Evolutionary conservation across 2,797 vertebrate genomes (phyloP).

Genomic region (Neosilurus hyrtlii): DNA sequence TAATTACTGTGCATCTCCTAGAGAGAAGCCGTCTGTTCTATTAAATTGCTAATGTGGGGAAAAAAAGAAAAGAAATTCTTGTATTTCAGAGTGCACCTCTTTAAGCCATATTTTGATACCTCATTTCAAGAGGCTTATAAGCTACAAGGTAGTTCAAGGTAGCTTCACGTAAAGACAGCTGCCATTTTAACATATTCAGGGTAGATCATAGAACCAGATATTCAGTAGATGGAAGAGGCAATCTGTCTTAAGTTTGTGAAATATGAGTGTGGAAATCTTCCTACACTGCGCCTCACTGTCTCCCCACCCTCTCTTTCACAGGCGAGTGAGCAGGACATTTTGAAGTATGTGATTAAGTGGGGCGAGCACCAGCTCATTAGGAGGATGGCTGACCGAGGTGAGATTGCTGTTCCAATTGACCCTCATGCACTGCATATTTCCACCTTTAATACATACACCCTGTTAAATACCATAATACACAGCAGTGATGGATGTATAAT

Average conservation of each 20-base stretch:
- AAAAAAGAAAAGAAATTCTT: not conserved
- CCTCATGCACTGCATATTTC: slow-evolving; percentile 17
- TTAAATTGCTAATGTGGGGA: not conserved
- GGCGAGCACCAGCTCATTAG: slow-evolving; percentile 98
- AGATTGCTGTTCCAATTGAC: slow-evolving; percentile 52
- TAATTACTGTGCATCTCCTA: slow-evolving; percentile 36
- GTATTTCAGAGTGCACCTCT: not conserved
- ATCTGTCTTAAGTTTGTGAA: slow-evolving; percentile 36
- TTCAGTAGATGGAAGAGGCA: not conserved
- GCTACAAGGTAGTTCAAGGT: not conserved
- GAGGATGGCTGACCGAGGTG: slow-evolving; percentile 99
- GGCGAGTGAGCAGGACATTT: slow-evolving; percentile 99
- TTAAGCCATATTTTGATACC: not conserved
- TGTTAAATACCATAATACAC: not conserved
- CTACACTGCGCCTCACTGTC: slow-evolving; percentile 17
- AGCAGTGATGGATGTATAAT: not conserved
- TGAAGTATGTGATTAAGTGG: slow-evolving; percentile 99
- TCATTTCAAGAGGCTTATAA: not conserved
- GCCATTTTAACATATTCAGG: not conserved
- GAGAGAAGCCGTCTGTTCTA: slow-evolving; percentile 16
- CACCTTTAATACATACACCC: slow-evolving; percentile 2
- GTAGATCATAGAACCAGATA: not conserved
- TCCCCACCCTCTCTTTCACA: slow-evolving; percentile 62
- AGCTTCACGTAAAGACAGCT: not conserved
- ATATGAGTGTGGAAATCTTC: slow-evolving; percentile 38